A percentile compares a stretch with the other conserved stretches of the same genome.
These are phyloP conservation scores for Bubo bubo DNA, from an alignment of 2,113 vertebrate species.

Conservation along the genomic window DNA sequence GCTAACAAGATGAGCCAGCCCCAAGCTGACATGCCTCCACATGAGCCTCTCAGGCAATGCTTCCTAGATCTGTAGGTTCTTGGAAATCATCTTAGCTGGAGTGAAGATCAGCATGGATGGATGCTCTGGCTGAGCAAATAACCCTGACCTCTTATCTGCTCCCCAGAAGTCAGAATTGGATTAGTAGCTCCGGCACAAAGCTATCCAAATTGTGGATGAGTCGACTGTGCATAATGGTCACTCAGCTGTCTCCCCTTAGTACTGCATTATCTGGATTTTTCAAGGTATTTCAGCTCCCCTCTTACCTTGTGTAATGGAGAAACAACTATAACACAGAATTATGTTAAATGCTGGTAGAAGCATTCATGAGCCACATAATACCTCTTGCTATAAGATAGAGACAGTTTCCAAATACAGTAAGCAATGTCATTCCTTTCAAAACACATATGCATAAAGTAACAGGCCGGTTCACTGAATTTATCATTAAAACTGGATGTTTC, in stretches of 20 bases:
- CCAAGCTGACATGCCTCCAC: neutral
- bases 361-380: neutral
- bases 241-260: neutral
- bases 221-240: neutral
- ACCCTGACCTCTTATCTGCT: neutral
- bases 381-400: neutral
- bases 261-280: neutral
- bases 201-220: neutral
- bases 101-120: neutral
- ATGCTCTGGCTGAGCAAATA: neutral
- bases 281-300: neutral
- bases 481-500: neutral
- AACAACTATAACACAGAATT: neutral
- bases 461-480: neutral
- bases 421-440: neutral
- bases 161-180: neutral
- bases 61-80: neutral
- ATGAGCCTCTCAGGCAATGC: neutral
- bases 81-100: neutral
- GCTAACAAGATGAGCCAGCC: neutral
- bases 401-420: neutral
- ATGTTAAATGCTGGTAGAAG: neutral
- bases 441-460: neutral
- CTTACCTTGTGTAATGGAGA: neutral
- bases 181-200: neutral